Evolutionary conservation across 1,140 invertebrate genomes (phyloP).

Genomic region (Pseudomyrmex pallidus): DNA sequence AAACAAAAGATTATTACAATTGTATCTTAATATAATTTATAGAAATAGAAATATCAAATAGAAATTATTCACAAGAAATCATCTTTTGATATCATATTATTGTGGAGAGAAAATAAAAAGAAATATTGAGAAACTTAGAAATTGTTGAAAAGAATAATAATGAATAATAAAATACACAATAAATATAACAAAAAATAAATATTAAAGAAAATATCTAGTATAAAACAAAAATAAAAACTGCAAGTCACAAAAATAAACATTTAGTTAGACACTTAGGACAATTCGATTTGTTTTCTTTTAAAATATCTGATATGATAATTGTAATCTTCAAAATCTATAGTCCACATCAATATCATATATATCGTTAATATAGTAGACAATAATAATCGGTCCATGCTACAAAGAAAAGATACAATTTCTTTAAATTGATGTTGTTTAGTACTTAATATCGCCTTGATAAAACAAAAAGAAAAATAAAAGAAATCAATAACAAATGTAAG

Average conservation of each 20-base stretch:
- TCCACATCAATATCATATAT: conserved; percentile 86
- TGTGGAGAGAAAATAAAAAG: too few species aligned
- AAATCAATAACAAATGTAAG: not conserved
- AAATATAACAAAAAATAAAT: not conserved
- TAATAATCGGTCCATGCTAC: conserved; percentile 85
- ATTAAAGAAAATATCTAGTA: too few species aligned
- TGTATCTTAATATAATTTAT: too few species aligned
- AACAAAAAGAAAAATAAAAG: not conserved
- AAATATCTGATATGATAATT: conserved; percentile 81
- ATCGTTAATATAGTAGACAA: conserved; percentile 82
- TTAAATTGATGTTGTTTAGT: conserved; percentile 18
- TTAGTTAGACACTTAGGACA: conserved; percentile 17
- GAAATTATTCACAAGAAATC: too few species aligned
- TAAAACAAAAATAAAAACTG: not conserved
- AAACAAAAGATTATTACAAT: too few species aligned
- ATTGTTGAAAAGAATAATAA: too few species aligned
- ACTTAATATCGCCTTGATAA: not conserved
- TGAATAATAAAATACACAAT: too few species aligned
- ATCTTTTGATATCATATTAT: too few species aligned
- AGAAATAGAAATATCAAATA: too few species aligned
- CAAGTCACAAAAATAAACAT: not conserved
- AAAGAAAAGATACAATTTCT: conserved; percentile 72
- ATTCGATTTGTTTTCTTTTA: conserved; percentile 74
- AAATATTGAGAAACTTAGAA: too few species aligned
- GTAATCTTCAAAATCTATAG: conserved; percentile 84